Base-by-base conservation (phyloP, 2,888 invertebrate genomes). In the Dione juno region DNA sequence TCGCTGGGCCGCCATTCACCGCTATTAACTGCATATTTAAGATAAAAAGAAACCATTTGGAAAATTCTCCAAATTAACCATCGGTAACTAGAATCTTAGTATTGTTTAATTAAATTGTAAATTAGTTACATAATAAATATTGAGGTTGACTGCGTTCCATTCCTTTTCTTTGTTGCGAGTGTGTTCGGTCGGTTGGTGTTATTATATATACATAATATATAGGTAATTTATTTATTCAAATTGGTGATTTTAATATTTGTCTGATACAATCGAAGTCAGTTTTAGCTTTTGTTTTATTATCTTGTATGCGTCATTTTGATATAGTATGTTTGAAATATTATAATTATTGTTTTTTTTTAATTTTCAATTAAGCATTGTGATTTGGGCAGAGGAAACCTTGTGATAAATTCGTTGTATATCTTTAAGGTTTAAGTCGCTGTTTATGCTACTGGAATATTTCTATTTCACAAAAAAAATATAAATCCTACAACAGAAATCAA, bases 41-140 rank as follows among this genome's bases (percentile, higher is more conserved):
- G 88, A 88, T 89, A 88, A 89, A 81, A 81, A 63, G 72, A 52
- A 14, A 58, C 81, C 81, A 84, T 89, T 89, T 83, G 88, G 88
- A 89, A 91, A 84, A 81, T 87, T 87, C 86, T 88, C 86, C 73
- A 81, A 79, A 53, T 69, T 67, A 59, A 41, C 48, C 50, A 50
- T 69, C 41, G 54, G 21, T 35, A 53, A 66, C 54, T 61, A 41
- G 43, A 66, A 75, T 70, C 71, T 77, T 76, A 71, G 73, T 67
- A 13, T 67, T 53, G 72, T 79, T 80, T 81, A 80, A 83, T 83
- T 80, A 78, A 77, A 80, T 79, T 80, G 78, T 78, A 77, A 80
- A 81, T 80, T 77, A 76, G 73, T 71, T 71, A 64, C 45, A 37
- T 53, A n/a, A 69, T 61, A 72, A 77, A 77, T 78, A 77, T 70